A percentile compares a stretch with the other conserved stretches of the same genome.
Evolutionary conservation across 2,113 vertebrate species (phyloP).

Genomic region (Phoxinus phoxinus): DNA sequence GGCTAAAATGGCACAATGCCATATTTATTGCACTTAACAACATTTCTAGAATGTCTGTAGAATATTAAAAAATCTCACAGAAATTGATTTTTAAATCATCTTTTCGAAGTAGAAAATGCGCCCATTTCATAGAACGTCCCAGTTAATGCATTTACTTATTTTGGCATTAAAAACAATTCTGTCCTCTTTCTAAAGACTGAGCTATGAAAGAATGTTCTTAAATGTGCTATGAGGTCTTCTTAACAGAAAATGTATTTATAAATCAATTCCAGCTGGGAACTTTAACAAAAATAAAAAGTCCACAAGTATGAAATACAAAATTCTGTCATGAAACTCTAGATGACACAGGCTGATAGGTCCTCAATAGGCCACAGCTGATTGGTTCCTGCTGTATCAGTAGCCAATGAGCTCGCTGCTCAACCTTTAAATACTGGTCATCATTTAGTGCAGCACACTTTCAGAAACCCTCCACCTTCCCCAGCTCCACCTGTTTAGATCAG

Average conservation of each 20-base stretch:
- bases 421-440: no score
- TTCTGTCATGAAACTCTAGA: no score
- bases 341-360: no score
- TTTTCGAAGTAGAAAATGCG: neutral
- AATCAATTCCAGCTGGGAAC: neutral
- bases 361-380: no score
- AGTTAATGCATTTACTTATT: neutral
- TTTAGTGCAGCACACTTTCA: no score
- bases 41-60: neutral
- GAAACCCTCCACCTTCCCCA: no score
- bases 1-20: neutral
- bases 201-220: no score
- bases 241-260: neutral
- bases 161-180: neutral
- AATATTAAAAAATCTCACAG: neutral
- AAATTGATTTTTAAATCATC: neutral
- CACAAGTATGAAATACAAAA: neutral
- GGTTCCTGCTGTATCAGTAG: no score
- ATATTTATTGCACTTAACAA: neutral
- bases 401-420: no score
- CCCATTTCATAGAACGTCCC: neutral
- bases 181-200: neutral
- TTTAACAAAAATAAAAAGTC: neutral
- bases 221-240: neutral
- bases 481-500: no score